Evolutionary conservation across 1,140 invertebrate genomes (phyloP), one percentile per base, ranked within the genome.

Genomic region (Zaprionus vittiger): DNA sequence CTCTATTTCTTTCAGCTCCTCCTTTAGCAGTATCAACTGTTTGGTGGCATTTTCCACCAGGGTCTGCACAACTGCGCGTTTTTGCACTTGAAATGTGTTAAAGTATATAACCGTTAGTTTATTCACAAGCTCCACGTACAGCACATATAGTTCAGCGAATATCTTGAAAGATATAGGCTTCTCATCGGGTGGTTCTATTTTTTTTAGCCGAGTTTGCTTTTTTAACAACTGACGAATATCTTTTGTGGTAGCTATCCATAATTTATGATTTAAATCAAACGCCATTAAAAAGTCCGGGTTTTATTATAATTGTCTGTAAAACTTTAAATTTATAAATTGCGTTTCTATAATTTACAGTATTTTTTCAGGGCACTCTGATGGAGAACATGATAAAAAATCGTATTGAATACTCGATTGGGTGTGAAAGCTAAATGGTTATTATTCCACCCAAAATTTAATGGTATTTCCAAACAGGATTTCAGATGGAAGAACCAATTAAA

Each of bases 61-160:
- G 47, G 93, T 92, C 26, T 94, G 92, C 2, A 96, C 91, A 0
- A 93, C 77, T 22, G 93, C 76, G 54, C 95, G 83, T 80, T 95
- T 96, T 90, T 96, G 95, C 4, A 95, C 95, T 92, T 96, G 95
- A 37, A 94, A 93, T 9, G 95, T 94, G 69, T 95, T 94, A 66
- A 95, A 94, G 83, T 95, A 95, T 49, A 94, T 94, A 34, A 85
- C 83, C 31, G 77, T 62, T 22, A 93, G 59, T 56, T 92, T 92
- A 28, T 91, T 80, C 0, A 92, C 87, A 15, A 93, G 61, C 41
- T 89, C 81, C 2, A 79, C 75, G 65, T 93, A 93, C 4, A 86
- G 26, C 5, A 89, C 80, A 65, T 93, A 93, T 5, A 93, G 62
- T 49, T 92, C 80, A 1, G 89, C 70, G 49, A 92, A 83, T 68